Conservation (phyloP, 2,888 invertebrate genomes). For the Eucera pruinosa region DNA sequence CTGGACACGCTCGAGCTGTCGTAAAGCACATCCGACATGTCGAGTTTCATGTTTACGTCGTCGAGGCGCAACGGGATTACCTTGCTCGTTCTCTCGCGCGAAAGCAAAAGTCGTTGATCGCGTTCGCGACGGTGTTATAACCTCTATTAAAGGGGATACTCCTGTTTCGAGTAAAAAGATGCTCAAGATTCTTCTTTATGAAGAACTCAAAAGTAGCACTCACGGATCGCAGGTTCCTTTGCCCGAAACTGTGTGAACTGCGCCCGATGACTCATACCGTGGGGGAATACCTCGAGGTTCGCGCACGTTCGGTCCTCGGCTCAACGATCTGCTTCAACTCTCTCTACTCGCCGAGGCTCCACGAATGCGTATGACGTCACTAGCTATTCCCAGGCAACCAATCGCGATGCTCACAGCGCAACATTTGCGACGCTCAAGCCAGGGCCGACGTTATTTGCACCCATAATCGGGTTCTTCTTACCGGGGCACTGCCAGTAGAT, state of each 20-base stretch:
- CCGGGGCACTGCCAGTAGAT: constrained; percentile 7
- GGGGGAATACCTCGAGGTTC: constrained; percentile 82
- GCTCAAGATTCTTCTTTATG: constrained; percentile 35
- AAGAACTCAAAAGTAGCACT: constrained; percentile 52
- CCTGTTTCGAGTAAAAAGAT: constrained; percentile 1
- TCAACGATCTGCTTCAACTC: constrained; percentile 54
- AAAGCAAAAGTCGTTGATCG: constrained; percentile 27
- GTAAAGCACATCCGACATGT: constrained; percentile 87
- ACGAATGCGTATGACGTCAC: constrained; percentile 71
- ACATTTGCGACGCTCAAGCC: constrained; percentile 30
- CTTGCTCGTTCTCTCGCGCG: constrained; percentile 24
- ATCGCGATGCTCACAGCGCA: constrained; percentile 39
- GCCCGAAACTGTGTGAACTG: constrained; percentile 78
- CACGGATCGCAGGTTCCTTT: constrained; percentile 67
- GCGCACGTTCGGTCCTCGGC: constrained; percentile 65
- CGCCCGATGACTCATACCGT: constrained; percentile 81
- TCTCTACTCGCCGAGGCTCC: constrained; percentile 52
- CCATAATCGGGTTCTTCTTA: constrained; percentile 9
- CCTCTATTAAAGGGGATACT: constrained; percentile 29
- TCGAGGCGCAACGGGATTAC: constrained; percentile 7
- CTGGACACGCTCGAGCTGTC: constrained; percentile 87
- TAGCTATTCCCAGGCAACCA: constrained; percentile 68
- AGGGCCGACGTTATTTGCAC: constrained; percentile 30
- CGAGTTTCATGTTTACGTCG: constrained; percentile 86
- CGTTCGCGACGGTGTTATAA: constrained; percentile 37